Evolutionary conservation across 1,140 invertebrate genomes (phyloP), one percentile per base, ranked within the genome.

Genomic region (Spodoptera frugiperda): DNA sequence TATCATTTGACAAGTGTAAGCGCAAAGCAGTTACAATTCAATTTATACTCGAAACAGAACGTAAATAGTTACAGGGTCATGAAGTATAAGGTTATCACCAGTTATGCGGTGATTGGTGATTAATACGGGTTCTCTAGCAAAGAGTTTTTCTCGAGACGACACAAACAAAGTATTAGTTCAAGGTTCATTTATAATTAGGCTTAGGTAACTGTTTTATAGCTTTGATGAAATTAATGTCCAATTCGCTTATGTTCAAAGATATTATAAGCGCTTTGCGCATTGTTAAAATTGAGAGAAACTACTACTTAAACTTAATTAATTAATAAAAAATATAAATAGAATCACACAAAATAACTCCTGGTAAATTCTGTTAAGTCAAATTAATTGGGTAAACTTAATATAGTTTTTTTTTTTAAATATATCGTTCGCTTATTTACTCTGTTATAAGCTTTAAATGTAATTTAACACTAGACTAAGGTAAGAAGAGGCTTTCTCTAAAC

Each of bases 1-100:
- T 63, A 44, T 9, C 59, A 63, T 44, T 63, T 63, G 59, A 63
- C 59, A 15, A 33, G 59, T 63, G 59, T 63, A 63, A 39, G 30
- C 59, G 12, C 44, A 63, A 63, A 44, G 59, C 2, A 61, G 30
- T 63, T 17, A 67, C 17, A 25, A 67, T 67, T 67, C 44, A 67
- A 67, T 67, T 49, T 67, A 48, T 48, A 49, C 63, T 48, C 17
- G 1, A 9, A 61, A 61, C n/a, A 3, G 11, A 48, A 67, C 33
- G 33, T 67, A 67, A 67, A 67, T 67, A 67, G 63, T 48, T 63
- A 49, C 63, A 67, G 63, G 44, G 63, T 25, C 46, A 25, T 8
- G 19, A 14, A 25, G 44, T 21, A 19, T 48, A 49, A 48, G 63
- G 63, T 67, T 67, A 67, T 67, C 63, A 17, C 33, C 30, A 25